Conservation (phyloP, 1,140 invertebrate species). For the Drosophila ananassae region DNA sequence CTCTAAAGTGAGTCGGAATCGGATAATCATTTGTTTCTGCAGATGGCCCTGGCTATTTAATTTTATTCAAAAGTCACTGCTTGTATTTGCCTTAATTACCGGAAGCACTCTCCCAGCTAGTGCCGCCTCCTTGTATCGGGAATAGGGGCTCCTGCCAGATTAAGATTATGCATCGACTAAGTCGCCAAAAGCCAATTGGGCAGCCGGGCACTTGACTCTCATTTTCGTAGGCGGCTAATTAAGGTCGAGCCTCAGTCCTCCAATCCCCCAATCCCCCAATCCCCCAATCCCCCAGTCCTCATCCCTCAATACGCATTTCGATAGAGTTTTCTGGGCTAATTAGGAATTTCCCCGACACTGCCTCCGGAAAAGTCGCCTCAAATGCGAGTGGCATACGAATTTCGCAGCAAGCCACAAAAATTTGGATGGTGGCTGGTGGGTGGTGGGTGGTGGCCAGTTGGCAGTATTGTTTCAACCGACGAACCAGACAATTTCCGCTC, state of each 20-base stretch:
- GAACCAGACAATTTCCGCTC: constrained; percentile 48
- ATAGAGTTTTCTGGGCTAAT: constrained; percentile 34
- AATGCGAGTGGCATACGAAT: constrained; percentile 35
- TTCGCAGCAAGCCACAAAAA: constrained; percentile 1
- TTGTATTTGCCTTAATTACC: not conserved
- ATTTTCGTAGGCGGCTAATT: constrained; percentile 38
- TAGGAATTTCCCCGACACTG: constrained; percentile 7
- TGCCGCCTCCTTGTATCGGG: not conserved
- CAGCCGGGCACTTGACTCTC: constrained; percentile 35
- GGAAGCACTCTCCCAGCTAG: not conserved
- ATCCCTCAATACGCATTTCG: constrained; percentile 15
- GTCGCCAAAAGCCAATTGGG: constrained; percentile 1
- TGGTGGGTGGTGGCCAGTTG: not conserved
- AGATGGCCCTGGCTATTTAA: no score
- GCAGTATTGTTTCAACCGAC: constrained; percentile 20
- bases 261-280: not conserved
- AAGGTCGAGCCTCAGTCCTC: constrained; percentile 13
- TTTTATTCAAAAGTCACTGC: no score
- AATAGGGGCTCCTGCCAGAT: not conserved
- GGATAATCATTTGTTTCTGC: no score
- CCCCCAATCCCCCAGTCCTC: no score
- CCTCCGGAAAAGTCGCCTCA: constrained; percentile 7
- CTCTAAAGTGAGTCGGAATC: no score
- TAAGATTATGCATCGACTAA: constrained; percentile 9
- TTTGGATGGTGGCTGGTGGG: not conserved